These are phyloP conservation scores for Hoplostethus mediterraneus DNA, from an alignment of 2,797 vertebrate species.

Conservation along the genomic window DNA sequence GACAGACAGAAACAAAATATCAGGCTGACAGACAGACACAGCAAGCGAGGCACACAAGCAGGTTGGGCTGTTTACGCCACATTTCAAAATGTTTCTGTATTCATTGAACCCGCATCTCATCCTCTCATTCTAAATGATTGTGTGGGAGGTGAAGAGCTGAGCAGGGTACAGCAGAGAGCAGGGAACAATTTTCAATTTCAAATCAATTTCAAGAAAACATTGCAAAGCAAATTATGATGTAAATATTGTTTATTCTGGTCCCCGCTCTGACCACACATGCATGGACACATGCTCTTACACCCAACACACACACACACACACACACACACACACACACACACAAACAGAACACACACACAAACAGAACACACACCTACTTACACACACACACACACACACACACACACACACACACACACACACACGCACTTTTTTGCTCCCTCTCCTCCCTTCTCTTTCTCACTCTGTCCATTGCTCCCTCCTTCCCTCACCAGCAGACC, in stretches of 20 bases:
- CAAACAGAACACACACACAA: too few relatives aligned
- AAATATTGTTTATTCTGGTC: conserved; percentile 24
- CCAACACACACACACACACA: background rate
- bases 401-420: too few relatives aligned
- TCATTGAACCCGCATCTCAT: conserved; percentile 47
- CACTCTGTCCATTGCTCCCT: background rate
- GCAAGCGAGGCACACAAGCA: conserved; percentile 11
- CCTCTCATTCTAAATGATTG: conserved; percentile 48
- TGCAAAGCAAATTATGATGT: conserved; percentile 47
- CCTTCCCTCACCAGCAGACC: background rate
- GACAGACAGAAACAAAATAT: conserved; percentile 1
- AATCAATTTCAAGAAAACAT: conserved; percentile 63
- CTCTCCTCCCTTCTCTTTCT: background rate
- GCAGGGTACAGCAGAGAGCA: conserved; percentile 33
- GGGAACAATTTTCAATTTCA: conserved; percentile 58
- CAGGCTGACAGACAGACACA: conserved; percentile 18
- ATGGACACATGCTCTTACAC: conserved; percentile 2
- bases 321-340: too few relatives aligned
- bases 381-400: background rate
- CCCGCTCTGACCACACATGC: conserved; percentile 18
- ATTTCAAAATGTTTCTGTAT: conserved; percentile 35
- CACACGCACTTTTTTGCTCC: background rate
- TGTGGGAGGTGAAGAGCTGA: conserved; percentile 39
- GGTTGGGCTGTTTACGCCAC: conserved; percentile 34
- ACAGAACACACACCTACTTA: background rate